Base-by-base conservation (phyloP, 2,797 vertebrate genomes). In the Pangasius mekongensis region DNA sequence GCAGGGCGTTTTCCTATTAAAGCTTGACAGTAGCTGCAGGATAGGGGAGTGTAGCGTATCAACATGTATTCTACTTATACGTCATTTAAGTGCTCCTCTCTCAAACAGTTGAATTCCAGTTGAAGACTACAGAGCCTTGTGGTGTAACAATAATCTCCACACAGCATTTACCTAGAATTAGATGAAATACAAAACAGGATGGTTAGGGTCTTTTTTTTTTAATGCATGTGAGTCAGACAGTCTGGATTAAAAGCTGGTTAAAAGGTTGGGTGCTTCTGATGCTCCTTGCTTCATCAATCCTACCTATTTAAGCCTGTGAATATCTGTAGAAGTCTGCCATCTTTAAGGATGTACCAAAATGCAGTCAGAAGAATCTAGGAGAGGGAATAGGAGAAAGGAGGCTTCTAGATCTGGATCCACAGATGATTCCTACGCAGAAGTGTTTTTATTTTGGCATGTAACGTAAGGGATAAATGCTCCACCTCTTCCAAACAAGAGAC, bases 1-100 rank as follows among this genome's bases (percentile, higher is more conserved):
- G 43, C 22, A 74, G 39, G 22, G 62, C 60, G 66, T 86, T 89
- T 83, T 84, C 49, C 30, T 64, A 18, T 39, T 78, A 62, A 89
- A 69, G 7, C 66, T 18, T 71, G 36, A 22, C 36, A 60, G 74
- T 36, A 52, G 71, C 39, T 52, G 69, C n/a, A 3, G 73, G 20
- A 3, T 52, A 1, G n/a, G 49, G 16, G 27, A 2, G 5, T 1
- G 43, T 36, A 14, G 13, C 6, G 80, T 36, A 39, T 64, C 43
- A 36, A 5, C 58, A 5, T 33, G 43, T 76, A n/a, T 36, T 74
- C 80, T 27, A 74, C 18, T 8, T 30, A 22, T 27, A 71, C 27
- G 58, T 3, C 24, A n/a, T 27, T 33, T 30, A 58, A 3, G 13
- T 3, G 30, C 2, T 78, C 27, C 7, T 54, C 0, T 80, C 76